Evolutionary conservation across 2,113 vertebrate genomes (phyloP).

Genomic region (Seriola aureovittata): DNA sequence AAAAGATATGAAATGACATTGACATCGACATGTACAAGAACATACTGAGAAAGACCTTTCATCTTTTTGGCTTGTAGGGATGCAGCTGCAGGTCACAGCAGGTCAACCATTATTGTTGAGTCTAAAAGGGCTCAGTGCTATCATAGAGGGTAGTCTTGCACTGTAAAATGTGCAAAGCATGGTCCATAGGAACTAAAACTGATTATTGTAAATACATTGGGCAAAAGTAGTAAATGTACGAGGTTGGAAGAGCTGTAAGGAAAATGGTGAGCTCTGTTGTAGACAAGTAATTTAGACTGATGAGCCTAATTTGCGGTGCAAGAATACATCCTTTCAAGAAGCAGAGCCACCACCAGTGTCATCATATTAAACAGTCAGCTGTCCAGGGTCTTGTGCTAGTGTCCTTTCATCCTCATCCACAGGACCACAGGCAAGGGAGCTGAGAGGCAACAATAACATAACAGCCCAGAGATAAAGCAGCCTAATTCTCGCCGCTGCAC

Average conservation of each 20-base stretch:
- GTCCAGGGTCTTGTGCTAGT: not conserved
- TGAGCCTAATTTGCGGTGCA: not conserved
- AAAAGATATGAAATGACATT: too few species aligned
- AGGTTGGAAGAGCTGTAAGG: not conserved
- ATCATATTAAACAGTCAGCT: slow-evolving; percentile 19
- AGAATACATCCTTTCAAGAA: not conserved
- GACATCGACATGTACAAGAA: not conserved
- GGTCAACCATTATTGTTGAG: not conserved
- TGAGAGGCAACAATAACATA: slow-evolving; percentile 50
- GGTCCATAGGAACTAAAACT: not conserved
- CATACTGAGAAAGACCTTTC: not conserved
- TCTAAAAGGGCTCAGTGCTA: not conserved
- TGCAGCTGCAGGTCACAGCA: not conserved
- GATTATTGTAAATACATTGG: not conserved
- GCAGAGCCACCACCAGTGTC: slow-evolving; percentile 9
- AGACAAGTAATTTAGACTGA: not conserved
- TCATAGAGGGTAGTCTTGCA: not conserved
- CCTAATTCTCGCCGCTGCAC: slow-evolving; percentile 59
- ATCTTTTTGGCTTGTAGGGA: not conserved
- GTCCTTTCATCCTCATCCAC: slow-evolving; percentile 42
- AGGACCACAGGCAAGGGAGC: slow-evolving; percentile 20
- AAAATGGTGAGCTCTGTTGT: not conserved
- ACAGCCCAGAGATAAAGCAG: slow-evolving; percentile 47
- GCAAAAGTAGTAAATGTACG: not conserved
- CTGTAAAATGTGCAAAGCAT: not conserved